Evolutionary conservation across 2,113 vertebrate species (phyloP).

Genomic region (Vidua chalybeata): DNA sequence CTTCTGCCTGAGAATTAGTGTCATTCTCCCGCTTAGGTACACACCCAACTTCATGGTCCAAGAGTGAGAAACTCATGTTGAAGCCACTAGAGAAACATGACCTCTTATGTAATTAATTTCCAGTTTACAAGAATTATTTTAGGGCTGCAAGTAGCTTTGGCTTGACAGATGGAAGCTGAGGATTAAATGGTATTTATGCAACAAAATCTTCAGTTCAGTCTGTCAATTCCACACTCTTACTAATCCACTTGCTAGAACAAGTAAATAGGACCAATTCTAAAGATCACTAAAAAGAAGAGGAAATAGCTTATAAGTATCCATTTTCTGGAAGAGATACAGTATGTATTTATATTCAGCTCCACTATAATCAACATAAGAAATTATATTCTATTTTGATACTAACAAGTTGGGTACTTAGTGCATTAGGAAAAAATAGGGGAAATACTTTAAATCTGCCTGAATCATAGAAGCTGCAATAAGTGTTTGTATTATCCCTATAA

Average conservation of each 20-base stretch:
- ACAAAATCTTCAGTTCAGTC: not conserved
- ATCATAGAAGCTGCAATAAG: slow-evolving; percentile 46
- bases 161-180: not conserved
- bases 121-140: not conserved
- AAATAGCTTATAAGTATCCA: slow-evolving; percentile 33
- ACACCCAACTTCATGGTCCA: not conserved
- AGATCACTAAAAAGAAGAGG: not conserved
- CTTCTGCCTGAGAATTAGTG: not conserved
- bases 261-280: not conserved
- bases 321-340: slow-evolving; percentile 26
- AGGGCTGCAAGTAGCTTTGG: not conserved
- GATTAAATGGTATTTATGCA: not conserved
- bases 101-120: not conserved
- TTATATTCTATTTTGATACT: slow-evolving; percentile 45
- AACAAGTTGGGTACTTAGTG: slow-evolving; percentile 19
- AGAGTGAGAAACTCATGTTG: not conserved
- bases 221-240: not conserved
- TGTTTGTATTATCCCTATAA: slow-evolving; percentile 34
- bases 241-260: not conserved
- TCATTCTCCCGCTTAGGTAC: not conserved
- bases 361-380: slow-evolving; percentile 56
- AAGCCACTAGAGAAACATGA: not conserved
- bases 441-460: slow-evolving; percentile 35
- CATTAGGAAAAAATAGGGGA: slow-evolving; percentile 36
- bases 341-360: slow-evolving; percentile 1